Evolutionary conservation across 2,888 invertebrate genomes (phyloP).

Genomic region (Drosophila infuscata): DNA sequence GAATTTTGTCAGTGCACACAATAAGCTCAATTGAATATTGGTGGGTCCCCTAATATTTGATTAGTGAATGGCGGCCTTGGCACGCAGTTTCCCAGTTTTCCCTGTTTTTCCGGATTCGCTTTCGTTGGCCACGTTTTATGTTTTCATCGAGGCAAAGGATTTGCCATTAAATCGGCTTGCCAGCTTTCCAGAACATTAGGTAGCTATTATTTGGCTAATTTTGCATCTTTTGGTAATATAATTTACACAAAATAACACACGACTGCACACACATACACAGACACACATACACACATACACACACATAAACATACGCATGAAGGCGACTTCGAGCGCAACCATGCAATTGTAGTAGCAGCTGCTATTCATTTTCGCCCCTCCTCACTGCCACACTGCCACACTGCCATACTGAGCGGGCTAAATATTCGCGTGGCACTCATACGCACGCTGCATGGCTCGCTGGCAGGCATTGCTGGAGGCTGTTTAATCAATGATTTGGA

Average conservation of each 20-base stretch:
- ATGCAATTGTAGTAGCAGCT: slow-evolving; percentile 65
- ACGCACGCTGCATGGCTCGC: slow-evolving; percentile 44
- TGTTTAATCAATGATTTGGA: slow-evolving; percentile 77
- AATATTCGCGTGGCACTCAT: slow-evolving; percentile 71
- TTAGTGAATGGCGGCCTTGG: slow-evolving; percentile 32
- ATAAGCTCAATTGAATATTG: slow-evolving; percentile 29
- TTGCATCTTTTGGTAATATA: slow-evolving; percentile 79
- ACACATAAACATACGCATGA: neutral
- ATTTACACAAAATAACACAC: slow-evolving; percentile 80
- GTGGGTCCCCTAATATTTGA: slow-evolving; percentile 31
- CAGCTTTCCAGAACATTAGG: slow-evolving; percentile 75
- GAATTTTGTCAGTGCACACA: slow-evolving; percentile 34
- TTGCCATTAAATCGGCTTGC: slow-evolving; percentile 71
- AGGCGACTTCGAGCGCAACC: slow-evolving; percentile 9
- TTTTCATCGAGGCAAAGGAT: slow-evolving; percentile 73
- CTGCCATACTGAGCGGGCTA: slow-evolving; percentile 10
- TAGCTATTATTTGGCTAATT: slow-evolving; percentile 80
- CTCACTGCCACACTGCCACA: neutral
- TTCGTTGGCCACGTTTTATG: slow-evolving; percentile 59
- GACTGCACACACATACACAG: slow-evolving; percentile 64
- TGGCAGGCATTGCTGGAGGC: slow-evolving; percentile 28
- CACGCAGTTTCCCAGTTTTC: neutral
- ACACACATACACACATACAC: slow-evolving; percentile 13
- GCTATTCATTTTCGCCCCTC: slow-evolving; percentile 31
- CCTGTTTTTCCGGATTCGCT: neutral